Evolutionary conservation across 1,140 invertebrate species (phyloP).

Genomic region (Conus ventricosus): DNA sequence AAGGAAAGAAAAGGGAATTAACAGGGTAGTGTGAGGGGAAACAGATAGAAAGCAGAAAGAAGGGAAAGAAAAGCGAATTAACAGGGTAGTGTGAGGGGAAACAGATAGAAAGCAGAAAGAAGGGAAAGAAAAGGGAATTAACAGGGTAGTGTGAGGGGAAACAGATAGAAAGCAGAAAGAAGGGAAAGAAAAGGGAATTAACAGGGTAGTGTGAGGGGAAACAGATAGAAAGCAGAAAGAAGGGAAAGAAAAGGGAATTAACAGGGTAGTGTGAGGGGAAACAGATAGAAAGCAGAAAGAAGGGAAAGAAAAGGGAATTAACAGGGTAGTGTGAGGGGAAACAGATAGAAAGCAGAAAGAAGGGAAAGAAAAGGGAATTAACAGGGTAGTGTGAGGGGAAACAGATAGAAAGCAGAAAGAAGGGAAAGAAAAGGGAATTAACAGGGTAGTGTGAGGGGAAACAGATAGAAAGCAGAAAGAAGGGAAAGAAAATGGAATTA

Average conservation of each 20-base stretch:
- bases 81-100: slow-evolving; percentile 20
- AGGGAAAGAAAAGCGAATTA: not conserved
- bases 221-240: not conserved
- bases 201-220: slow-evolving; percentile 20
- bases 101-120: not conserved
- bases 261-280: slow-evolving; percentile 20
- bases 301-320: not conserved
- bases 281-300: not conserved
- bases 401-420: not conserved
- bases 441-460: slow-evolving; percentile 20
- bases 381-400: slow-evolving; percentile 20
- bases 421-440: not conserved
- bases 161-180: not conserved
- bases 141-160: slow-evolving; percentile 20
- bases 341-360: not conserved
- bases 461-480: not conserved
- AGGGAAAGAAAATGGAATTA: not conserved
- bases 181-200: not conserved
- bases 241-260: not conserved
- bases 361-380: not conserved
- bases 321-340: slow-evolving; percentile 20
- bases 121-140: not conserved
- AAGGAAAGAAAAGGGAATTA: not conserved
- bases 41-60: not conserved
- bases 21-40: slow-evolving; percentile 20